Base-by-base conservation (phyloP, 2,888 invertebrate genomes). In the Elmis aenea region DNA sequence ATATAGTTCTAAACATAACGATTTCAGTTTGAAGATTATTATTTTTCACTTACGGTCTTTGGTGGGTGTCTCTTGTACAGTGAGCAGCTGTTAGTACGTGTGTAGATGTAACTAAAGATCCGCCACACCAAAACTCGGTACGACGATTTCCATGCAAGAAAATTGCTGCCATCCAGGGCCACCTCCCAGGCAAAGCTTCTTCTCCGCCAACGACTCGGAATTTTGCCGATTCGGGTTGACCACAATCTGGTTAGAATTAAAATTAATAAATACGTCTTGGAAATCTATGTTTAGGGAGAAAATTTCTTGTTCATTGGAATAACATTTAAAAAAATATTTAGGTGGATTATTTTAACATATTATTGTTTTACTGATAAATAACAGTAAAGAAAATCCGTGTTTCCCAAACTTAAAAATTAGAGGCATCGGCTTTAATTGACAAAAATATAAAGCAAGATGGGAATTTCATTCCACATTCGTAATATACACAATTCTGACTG, bases 111-210 rank as follows among this genome's bases (percentile, higher is more conserved):
- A 94, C 81, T 25, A 94, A 69, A 0, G 90, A 86, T 1, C 93
- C 94, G 0, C 93, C 93, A 59, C 94, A 94, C 92, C 92, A 92
- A 69, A 91, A 92, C 66, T 91, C 91, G 0, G 86, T 81, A 13
- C 89, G 76, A 53, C 84, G 79, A 20, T 83, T 79, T 5, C 90
- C 91, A 58, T 90, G 89, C 26, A 93, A 73, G 67, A 87, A 93
- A 52, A 93, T 90, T 1, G 93, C 93, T 0, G 89, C 94, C 85
- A 95, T 87, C 94, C 94, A 95, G 0, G 95, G 94, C 90, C 92
- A 92, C 32, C 88, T 80, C 0, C 93, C 93, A 0, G 88, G 82
- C 13, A 83, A 72, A 0, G 91, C 76, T 61, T 85, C 83, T 33
- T 85, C 81, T 3, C 95, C 95, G 0, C 95, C 95, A 0, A 95